Evolutionary conservation across 1,140 invertebrate genomes (phyloP), one percentile per base, ranked within the genome.

Genomic region (Olivierus martensii): DNA sequence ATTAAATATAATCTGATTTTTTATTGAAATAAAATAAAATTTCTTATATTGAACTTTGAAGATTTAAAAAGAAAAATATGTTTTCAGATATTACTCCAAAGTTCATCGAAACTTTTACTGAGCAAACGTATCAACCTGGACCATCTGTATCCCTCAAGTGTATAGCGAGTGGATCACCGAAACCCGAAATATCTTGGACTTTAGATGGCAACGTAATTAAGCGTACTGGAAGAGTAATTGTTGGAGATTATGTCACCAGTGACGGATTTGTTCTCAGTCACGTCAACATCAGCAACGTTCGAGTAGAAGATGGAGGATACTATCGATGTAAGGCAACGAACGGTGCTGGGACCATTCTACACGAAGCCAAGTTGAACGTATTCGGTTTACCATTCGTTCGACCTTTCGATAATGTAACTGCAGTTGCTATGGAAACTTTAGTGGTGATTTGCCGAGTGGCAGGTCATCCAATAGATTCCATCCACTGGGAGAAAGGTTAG

Each of bases 271-370:
- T 67, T 10, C 59, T 66, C 39, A 66, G 63, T 46, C 65, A 65
- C 37, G 59, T 67, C 28, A 95, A 95, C 67, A 89, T 96, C 52
- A 86, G 85, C 3, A 83, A 82, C 36, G 85, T 92, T 44, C 82
- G 87, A 61, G 87, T 88, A 11, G 88, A 92, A 62, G 89, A 94
- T 63, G 91, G 91, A 49, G 92, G 92, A 45, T 74, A 65, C 39
- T 73, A 71, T 49, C 52, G 56, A n/a, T 73, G 71, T 51, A 57
- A 59, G 7, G 68, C 68, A 0, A 62, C 48, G 10, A 73, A 69
- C 58, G 62, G 63, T 9, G 71, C 69, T 2, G 50, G 54, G 6
- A 62, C 63, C 0, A 57, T 55, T 7, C 61, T 67, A 47, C 57
- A 60, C 7, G 56, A 61, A 52, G 58, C 59, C 63, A 34, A 65